Evolutionary conservation across 1,140 invertebrate genomes (phyloP), one percentile per base, ranked within the genome.

Genomic region (Eupristina koningsbergeri): DNA sequence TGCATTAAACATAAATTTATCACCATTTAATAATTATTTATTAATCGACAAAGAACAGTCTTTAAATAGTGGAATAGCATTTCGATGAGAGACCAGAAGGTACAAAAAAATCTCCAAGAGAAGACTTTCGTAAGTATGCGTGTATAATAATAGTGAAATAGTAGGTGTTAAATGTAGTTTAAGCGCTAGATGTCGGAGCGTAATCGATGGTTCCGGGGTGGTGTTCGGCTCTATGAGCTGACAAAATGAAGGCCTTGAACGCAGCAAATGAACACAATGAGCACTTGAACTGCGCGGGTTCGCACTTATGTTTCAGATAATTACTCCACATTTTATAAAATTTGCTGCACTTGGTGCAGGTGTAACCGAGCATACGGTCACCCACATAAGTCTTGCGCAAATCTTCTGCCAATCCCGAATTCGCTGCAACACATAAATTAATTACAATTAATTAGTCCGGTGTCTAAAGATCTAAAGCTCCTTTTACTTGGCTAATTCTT

Each of bases 321-420:
- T 93, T 92, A 87, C 91, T 92, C 92, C 92, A 93, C 92, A 93
- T 92, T 88, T 93, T 93, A 90, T 93, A 92, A 91, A 93, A 93
- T 76, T 93, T 93, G 88, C 91, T 92, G 89, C 91, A 92, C 87
- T 92, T 93, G 74, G 90, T 91, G 86, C 92, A 93, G 58, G 92
- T 93, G 86, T 92, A 93, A 85, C 91, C 91, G 86, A 93, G 89
- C 86, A 92, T 89, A 86, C 91, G 91, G 87, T 92, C 91, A 80
- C 91, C 91, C 86, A 92, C 90, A 88, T 91, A 93, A 89, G 92
- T 92, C 89, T 93, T 93, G 81, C 91, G 91, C 86, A 91, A 92
- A 34, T 50, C 13, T 9, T 50, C 15, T 17, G 13, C 13, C 47
- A 15, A 17, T 50, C 2, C 15, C 17, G 47, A 17, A 50, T 8